Base-by-base conservation (phyloP, 1,140 invertebrate genomes). In the Marisa cornuarietis region DNA sequence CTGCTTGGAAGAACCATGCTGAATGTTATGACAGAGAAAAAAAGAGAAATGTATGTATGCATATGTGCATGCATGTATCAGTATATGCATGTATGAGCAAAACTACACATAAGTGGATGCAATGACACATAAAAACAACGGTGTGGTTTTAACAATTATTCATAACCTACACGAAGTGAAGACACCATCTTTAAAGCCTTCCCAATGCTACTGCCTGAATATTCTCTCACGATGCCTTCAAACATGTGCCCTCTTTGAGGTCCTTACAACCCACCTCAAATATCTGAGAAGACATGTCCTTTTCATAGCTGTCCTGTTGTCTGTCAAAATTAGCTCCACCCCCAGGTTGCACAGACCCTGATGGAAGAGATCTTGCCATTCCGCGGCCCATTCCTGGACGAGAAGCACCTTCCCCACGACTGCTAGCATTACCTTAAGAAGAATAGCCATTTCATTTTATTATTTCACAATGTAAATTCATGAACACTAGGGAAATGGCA, bases 241-340 rank as follows among this genome's bases (percentile, higher is more conserved):
- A 26, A 13, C 31, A 26, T 13, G 66, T 24, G 5, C 3, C 6
- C 11, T 1, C 22, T 13, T 13, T 68, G 11, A 26, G n/a, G n/a
- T 68, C 13, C 51, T 74, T 42, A 42, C 8, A 42, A 77, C 79
- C 74, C 62, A 83, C 82, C 77, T 81, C 79, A 81, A 81, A 83
- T 52, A 83, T 83, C 63, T 83, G 78, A 22, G 79, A 80, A 26
- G 82, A 81, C 63, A 83, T 81, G 76, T 83, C 82, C 63, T 79
- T 83, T 61, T 82, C 81, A 54, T 77, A 80, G 61, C 78, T 73
- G 24, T 79, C 78, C 66, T 76, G 78, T 51, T 77, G 68, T 11
- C 62, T 58, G 54, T 74, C 49, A 51, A 68, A 71, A 73, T 16
- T 69, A 63, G 42, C 16, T 6, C n/a, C 68, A 14, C n/a, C 77